Evolutionary conservation across 2,113 vertebrate genomes (phyloP), one percentile per base, ranked within the genome.

Genomic region (Malurus elegans): DNA sequence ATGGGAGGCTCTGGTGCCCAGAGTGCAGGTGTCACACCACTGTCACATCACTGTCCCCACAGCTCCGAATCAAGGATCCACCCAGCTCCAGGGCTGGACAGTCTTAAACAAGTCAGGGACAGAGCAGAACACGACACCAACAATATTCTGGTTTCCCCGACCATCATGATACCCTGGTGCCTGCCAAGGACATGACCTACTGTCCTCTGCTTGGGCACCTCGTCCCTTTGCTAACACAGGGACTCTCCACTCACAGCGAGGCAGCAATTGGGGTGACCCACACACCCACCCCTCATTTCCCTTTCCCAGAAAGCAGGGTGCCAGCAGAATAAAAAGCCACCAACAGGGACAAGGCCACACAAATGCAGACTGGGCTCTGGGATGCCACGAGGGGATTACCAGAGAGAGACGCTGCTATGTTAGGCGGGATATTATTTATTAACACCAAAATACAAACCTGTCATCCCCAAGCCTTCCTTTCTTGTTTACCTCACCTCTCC

Each of bases 151-250:
- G 9, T 24, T 67, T 66, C 19, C 54, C 23, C 56, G 56, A 62
- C 38, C 48, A 36, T 26, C 42, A 34, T 0, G 4, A 32, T 1
- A 20, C 0, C 0, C n/a, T 2, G 48, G 26, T 6, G 36, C 17
- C 61, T 53, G 53, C 62, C n/a, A 9, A 62, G 28, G 60, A n/a
- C 4, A 12, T 0, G 2, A 47, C 5, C 60, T n/a, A n/a, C 18
- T 2, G 1, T 40, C 62, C 28, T 40, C 31, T 57, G 42, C 36
- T 29, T 23, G 32, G 26, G 12, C 29, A 31, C 3, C 72, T 70
- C 45, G 24, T 14, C 25, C 42, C 28, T 78, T 13, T 8, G 44
- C 16, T 61, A 32, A 66, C 20, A 26, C 51, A 86, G 48, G 45
- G n/a, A 51, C 26, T 15, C n/a, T 4, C 4, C 5, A 2, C 12